Evolutionary conservation across 2,888 invertebrate genomes (phyloP).

Genomic region (Fragum whitleyi): DNA sequence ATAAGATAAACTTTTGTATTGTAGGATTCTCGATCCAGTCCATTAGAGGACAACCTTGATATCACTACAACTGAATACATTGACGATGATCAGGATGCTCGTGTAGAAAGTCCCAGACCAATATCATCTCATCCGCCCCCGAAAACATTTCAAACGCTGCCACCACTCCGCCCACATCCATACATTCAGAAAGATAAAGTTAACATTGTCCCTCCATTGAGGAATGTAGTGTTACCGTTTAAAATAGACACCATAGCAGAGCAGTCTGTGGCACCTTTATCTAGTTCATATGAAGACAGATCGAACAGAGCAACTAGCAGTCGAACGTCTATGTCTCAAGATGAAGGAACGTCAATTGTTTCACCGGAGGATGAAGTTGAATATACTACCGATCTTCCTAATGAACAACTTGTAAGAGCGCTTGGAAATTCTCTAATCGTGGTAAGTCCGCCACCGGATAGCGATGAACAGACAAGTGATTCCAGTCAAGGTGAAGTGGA

Average conservation of each 20-base stretch:
- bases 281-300: neutral
- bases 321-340: neutral
- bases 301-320: neutral
- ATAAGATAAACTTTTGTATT: too few species aligned
- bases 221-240: slow-evolving; percentile 1
- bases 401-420: slow-evolving; percentile 6
- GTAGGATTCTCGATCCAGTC: neutral
- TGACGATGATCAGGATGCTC: neutral
- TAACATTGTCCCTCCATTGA: neutral
- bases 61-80: neutral
- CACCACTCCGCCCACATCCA: neutral
- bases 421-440: neutral
- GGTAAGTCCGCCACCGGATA: neutral
- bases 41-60: neutral
- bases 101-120: neutral
- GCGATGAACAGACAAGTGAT: neutral
- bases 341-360: neutral
- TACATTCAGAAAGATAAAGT: neutral
- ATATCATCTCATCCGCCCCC: neutral
- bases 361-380: neutral
- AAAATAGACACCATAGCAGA: neutral
- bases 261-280: neutral
- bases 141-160: neutral
- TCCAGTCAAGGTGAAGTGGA: neutral
- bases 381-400: neutral